These are phyloP conservation scores for Chaetops frenatus DNA, from an alignment of 2,113 vertebrate species.

Conservation along the genomic window DNA sequence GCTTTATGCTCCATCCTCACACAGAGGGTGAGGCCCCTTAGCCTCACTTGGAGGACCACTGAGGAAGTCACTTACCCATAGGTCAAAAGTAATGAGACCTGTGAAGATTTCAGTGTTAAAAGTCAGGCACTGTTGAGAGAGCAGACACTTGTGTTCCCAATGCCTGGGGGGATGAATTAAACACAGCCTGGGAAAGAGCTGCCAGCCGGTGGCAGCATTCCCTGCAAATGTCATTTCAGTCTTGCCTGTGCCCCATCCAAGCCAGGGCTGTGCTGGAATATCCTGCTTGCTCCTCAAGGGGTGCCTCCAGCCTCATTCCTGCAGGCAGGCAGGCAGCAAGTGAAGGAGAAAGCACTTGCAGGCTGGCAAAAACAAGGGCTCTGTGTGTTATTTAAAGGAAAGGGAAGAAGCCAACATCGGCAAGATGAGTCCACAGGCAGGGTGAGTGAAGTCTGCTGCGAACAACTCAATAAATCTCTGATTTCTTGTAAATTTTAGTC, in stretches of 20 bases:
- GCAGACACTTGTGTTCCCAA: not conserved
- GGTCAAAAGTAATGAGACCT: not conserved
- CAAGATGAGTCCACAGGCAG: not conserved
- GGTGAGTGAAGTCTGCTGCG: not conserved
- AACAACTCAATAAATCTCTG: not conserved
- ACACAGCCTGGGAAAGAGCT: not conserved
- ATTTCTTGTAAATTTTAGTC: not conserved
- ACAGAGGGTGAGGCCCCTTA: not conserved
- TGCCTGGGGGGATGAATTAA: not conserved
- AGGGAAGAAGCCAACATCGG: not conserved
- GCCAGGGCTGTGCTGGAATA: not conserved
- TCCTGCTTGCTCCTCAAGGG: not conserved
- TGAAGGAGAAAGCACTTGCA: not conserved
- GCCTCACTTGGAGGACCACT: not conserved
- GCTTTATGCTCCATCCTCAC: not conserved
- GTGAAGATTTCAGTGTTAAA: not conserved
- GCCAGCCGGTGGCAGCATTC: conserved; percentile 27
- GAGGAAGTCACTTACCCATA: not conserved
- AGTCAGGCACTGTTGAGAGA: not conserved
- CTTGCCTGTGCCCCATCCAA: not conserved
- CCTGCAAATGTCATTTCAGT: not conserved
- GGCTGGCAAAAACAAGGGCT: not conserved
- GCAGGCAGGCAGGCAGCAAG: not conserved
- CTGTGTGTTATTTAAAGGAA: not conserved
- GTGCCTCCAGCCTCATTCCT: not conserved